phyloP scores from a whole-genome alignment of 2,113 vertebrate genomes.

The Elanoides forficatus region DNA sequence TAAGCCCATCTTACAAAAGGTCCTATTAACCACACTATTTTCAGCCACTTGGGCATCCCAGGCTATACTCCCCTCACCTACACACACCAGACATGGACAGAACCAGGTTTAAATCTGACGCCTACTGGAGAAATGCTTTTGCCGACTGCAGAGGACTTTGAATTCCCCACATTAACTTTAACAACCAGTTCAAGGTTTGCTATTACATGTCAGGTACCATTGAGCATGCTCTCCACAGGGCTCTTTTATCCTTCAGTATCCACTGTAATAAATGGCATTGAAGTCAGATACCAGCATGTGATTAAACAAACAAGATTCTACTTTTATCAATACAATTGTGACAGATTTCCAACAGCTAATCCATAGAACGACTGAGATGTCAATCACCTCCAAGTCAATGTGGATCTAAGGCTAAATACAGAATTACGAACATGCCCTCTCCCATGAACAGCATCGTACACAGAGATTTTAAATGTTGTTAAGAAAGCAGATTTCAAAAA shows the following conservation, averaged over 20 bases:
- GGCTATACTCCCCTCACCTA: background rate
- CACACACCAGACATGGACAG: fast-evolving
- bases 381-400: background rate
- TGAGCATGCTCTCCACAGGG: background rate
- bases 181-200: background rate
- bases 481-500: conserved; percentile 4
- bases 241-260: background rate
- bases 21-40: background rate
- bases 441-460: background rate
- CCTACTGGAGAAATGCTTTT: background rate
- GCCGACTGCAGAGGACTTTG: background rate
- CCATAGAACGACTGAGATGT: background rate
- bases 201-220: background rate
- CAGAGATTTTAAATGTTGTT: background rate
- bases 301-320: background rate
- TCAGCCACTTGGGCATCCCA: background rate
- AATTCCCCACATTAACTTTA: background rate
- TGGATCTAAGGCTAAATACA: background rate
- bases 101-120: background rate
- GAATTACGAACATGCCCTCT: fast-evolving
- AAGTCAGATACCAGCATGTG: background rate
- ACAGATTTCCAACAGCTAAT: background rate
- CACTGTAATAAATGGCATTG: background rate
- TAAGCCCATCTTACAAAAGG: background rate
- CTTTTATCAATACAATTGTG: background rate